Percentiles rank a stretch among this genome's conserved stretches.
phyloP scores from a whole-genome alignment of 2,797 vertebrate genomes.

The Streptopelia turtur region DNA sequence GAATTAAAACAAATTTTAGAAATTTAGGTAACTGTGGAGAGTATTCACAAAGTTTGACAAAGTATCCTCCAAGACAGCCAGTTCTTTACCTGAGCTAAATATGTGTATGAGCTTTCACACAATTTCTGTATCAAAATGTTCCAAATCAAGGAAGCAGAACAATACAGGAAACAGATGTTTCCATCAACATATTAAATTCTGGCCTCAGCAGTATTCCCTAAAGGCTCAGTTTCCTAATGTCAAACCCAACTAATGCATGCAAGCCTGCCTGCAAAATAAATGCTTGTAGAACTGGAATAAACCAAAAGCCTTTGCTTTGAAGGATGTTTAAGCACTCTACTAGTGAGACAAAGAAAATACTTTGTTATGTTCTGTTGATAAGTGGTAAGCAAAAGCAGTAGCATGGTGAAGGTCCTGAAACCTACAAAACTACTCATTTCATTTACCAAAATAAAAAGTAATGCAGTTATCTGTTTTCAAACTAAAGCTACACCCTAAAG shows the following conservation, averaged over 20 bases:
- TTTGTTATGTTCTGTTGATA: not conserved
- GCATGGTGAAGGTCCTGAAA: not conserved
- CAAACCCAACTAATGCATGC: not conserved
- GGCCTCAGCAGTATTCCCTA: constrained; percentile 10
- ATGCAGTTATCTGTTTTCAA: rapidly evolving
- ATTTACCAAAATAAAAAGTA: not conserved
- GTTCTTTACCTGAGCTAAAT: not conserved
- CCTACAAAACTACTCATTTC: not conserved
- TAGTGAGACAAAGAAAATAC: not conserved
- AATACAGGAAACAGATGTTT: constrained; percentile 65
- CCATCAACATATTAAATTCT: constrained; percentile 30
- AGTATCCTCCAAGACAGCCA: not conserved
- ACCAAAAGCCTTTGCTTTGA: not conserved
- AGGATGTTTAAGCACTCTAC: not conserved
- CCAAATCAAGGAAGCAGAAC: constrained; percentile 44
- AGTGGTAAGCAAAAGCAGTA: not conserved
- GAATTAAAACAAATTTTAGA: not conserved
- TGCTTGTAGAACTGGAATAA: not conserved
- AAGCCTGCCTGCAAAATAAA: not conserved
- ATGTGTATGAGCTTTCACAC: constrained; percentile 21
- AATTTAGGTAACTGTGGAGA: not conserved
- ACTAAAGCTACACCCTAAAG: not conserved
- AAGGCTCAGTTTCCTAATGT: constrained; percentile 3
- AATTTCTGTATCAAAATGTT: constrained; percentile 40
- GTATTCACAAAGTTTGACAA: not conserved